phyloP scores from a whole-genome alignment of 2,888 invertebrate species.

The Brachyopa scutellaris region DNA sequence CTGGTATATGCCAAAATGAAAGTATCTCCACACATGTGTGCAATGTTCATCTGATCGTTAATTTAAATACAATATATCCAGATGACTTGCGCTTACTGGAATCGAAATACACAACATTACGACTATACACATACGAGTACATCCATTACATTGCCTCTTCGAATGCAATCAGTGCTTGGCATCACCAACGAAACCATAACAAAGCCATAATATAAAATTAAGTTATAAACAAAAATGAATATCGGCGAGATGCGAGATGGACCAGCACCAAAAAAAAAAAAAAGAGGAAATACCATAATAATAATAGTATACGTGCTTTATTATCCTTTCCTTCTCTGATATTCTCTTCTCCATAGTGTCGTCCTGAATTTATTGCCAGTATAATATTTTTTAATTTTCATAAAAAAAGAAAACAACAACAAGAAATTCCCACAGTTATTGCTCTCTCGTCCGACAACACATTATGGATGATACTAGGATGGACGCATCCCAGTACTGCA shows the following conservation, averaged over 20 bases:
- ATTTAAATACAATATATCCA: conserved; percentile 35
- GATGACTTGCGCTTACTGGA: conserved; percentile 10
- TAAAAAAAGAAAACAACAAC: conserved; percentile 12
- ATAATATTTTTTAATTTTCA: conserved; percentile 45
- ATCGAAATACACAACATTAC: background rate
- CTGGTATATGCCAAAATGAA: no score
- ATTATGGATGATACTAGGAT: background rate
- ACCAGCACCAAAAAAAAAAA: background rate
- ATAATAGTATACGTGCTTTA: conserved; percentile 52
- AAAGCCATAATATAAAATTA: conserved; percentile 50
- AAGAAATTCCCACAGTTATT: background rate
- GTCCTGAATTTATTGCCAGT: conserved; percentile 36
- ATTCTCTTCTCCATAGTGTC: background rate
- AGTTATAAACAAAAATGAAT: conserved; percentile 41
- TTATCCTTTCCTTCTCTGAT: conserved; percentile 5
- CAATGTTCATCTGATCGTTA: conserved; percentile 23
- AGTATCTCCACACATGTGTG: no score
- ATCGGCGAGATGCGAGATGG: conserved; percentile 27
- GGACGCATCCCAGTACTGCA: background rate
- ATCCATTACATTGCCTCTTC: conserved; percentile 15
- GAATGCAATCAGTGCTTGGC: conserved; percentile 29
- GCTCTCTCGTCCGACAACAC: background rate
- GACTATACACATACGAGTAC: background rate
- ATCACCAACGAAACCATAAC: conserved; percentile 37
- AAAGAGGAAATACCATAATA: conserved; percentile 28